Evolutionary conservation across 2,797 vertebrate genomes (phyloP).

Genomic region (Neopelma chrysocephalum): DNA sequence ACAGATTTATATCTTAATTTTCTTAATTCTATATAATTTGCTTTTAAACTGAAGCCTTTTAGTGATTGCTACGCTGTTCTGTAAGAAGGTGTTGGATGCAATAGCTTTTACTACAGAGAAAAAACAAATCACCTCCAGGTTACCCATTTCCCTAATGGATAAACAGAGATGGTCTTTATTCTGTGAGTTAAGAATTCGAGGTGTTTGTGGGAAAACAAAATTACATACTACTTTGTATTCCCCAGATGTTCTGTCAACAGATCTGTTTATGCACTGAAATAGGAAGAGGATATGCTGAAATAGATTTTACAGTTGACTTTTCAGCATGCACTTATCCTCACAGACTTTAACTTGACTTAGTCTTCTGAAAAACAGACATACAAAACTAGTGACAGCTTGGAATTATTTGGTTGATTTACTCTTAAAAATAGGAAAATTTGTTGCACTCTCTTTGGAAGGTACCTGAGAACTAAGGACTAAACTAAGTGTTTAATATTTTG

Average conservation of each 20-base stretch:
- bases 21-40: background rate
- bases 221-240: background rate
- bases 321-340: background rate
- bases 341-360: background rate
- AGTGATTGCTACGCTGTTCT: background rate
- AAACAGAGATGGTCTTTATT: background rate
- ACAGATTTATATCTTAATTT: background rate
- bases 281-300: background rate
- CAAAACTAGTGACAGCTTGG: background rate
- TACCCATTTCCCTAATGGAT: background rate
- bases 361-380: background rate
- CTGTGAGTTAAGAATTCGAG: background rate
- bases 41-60: background rate
- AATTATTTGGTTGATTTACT: conserved; percentile 16
- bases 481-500: background rate
- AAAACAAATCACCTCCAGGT: background rate
- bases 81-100: background rate
- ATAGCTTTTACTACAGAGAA: background rate
- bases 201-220: background rate
- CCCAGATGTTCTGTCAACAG: background rate
- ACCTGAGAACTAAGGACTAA: background rate
- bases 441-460: background rate
- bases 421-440: conserved; percentile 4
- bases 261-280: background rate
- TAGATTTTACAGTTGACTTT: background rate